phyloP scores from a whole-genome alignment of 2,113 vertebrate species.

The Ivindomyrus marchei region DNA sequence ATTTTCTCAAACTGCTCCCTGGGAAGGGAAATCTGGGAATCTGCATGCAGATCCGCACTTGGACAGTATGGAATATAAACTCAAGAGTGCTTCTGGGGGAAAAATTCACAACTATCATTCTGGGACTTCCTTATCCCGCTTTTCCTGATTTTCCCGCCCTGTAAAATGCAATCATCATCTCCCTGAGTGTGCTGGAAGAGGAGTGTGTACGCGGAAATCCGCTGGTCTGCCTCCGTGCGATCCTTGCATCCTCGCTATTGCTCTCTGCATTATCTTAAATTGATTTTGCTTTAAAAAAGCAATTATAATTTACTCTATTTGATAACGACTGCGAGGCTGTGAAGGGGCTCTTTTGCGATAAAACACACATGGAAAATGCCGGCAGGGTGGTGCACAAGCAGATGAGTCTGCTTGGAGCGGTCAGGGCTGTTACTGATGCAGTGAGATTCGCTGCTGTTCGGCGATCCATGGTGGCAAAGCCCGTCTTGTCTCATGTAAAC shows the following conservation, averaged over 20 bases:
- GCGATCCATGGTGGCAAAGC: neutral
- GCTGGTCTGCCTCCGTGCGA: neutral
- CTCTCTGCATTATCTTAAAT: constrained; percentile 56
- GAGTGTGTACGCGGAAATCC: constrained; percentile 20
- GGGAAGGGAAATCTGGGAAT: neutral
- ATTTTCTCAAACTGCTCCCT: neutral
- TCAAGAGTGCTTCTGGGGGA: neutral
- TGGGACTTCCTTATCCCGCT: neutral
- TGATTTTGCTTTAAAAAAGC: constrained; percentile 59
- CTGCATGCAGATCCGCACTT: neutral
- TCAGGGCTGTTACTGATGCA: constrained; percentile 43
- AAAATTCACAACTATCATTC: neutral
- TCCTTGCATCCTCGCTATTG: constrained; percentile 32
- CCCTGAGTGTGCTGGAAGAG: constrained; percentile 33
- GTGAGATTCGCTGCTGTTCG: constrained; percentile 18
- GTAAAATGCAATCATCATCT: neutral
- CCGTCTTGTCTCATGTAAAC: neutral
- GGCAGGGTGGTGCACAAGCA: constrained; percentile 32
- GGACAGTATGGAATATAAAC: neutral
- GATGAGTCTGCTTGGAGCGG: constrained; percentile 39
- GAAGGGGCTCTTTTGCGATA: constrained; percentile 55
- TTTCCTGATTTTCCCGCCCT: neutral
- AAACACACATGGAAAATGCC: constrained; percentile 45
- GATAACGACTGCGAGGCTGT: constrained; percentile 54
- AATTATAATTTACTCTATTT: constrained; percentile 58